Conservation (phyloP, 2,888 invertebrate species). For the Euplagia quadripunctaria region DNA sequence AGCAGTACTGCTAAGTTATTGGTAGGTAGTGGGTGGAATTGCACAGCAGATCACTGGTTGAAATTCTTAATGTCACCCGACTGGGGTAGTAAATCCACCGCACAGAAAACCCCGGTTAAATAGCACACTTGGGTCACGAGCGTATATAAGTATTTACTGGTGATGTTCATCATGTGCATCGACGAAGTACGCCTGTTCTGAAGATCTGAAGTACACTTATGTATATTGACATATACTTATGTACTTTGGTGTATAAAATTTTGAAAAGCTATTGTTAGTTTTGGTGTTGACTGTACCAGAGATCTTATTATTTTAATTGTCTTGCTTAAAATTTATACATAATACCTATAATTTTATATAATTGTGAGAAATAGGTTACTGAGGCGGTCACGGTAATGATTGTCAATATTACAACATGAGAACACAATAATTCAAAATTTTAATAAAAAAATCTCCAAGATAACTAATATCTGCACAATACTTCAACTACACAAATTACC, state of each 20-base stretch:
- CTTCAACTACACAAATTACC: background rate
- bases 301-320: background rate
- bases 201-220: too few species aligned
- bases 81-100: too few species aligned
- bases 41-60: too few species aligned
- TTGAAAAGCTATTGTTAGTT: background rate
- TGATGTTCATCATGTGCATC: too few species aligned
- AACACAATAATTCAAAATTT: background rate
- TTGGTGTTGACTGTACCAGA: background rate
- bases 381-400: background rate
- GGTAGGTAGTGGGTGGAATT: too few species aligned
- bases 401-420: conserved; percentile 1
- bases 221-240: too few species aligned
- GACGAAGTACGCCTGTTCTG: too few species aligned
- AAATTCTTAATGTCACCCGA: too few species aligned
- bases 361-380: conserved; percentile 15
- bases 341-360: conserved; percentile 5
- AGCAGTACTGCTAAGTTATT: too few species aligned
- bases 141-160: too few species aligned
- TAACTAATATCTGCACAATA: background rate
- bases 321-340: conserved; percentile 2
- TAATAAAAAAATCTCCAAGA: conserved; percentile 3
- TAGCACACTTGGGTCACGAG: too few species aligned
- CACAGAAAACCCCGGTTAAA: too few species aligned
- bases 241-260: background rate